Base-by-base conservation (phyloP, 92 coral and sea anemone species). In the Palythoa grandiflora region DNA sequence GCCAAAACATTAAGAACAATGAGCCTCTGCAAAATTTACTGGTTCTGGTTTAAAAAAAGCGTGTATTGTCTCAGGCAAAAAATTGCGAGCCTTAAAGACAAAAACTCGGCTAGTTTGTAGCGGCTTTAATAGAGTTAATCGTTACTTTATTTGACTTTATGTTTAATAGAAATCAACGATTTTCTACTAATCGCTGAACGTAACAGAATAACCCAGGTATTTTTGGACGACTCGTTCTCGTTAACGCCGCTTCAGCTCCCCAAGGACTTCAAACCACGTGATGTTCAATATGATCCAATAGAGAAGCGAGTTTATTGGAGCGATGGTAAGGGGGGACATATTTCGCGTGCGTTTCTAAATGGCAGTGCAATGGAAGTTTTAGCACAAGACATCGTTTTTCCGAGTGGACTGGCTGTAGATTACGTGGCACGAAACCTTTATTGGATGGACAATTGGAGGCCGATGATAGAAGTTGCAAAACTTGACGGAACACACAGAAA, bases 301-400 rank as follows among this genome's bases (percentile, higher is more conserved):
- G 83, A 77, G 66, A 16, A 53, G 68, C 83, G 83, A 21, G 68
- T 77, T 21, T 77, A 77, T 10, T 77, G 83, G 83, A 53, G 66
- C 9, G 83, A 77, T 51, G 20, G 37, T 61, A 28, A 16, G 15
- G 44, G 68, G 16, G 13, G 83, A 11, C 61, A 77, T 39, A 77
- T 77, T 59, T 7, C 21, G n/a, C 83, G 83, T 20, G 66, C 83
- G 2, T 77, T 77, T 53, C 66, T 77, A 35, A 54, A 77, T 55
- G 83, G 83, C 19, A 77, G 44, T 77, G 68, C 47, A 28, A 5
- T 4, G 5, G 83, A 77, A 15, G 39, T 37, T 28, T 28, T 53
- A 3, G 19, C 54, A 53, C 21, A 39, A 10, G 68, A 37, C 9
- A 59, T 77, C 35, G 13, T 35, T 54, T 48, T 38, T 20, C 68